Conservation (phyloP, 2,888 invertebrate genomes). For the Polymixis flavicincta region DNA sequence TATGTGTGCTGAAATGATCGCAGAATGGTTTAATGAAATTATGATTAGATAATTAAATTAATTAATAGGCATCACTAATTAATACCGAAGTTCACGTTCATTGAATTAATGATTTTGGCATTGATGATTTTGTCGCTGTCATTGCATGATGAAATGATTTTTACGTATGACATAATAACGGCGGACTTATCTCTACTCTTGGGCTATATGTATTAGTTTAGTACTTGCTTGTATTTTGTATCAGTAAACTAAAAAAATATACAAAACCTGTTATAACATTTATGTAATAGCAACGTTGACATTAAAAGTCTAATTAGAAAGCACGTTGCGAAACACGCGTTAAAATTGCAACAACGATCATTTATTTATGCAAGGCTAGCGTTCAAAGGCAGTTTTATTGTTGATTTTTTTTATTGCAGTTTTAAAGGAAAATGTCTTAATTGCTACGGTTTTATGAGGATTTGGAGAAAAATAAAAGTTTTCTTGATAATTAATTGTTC, state of each 20-base stretch:
- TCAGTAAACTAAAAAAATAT: background rate
- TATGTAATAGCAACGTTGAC: conserved; percentile 16
- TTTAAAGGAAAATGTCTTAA: background rate
- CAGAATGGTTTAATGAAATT: too few species aligned
- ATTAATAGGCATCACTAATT: too few species aligned
- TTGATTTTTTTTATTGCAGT: conserved; percentile 17
- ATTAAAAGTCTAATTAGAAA: conserved; percentile 42
- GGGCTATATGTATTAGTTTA: too few species aligned
- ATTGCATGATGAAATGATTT: too few species aligned
- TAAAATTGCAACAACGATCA: conserved; percentile 36
- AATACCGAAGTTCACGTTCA: too few species aligned
- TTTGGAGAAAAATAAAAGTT: background rate
- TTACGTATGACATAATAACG: too few species aligned
- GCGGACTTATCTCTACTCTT: too few species aligned
- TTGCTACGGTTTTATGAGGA: background rate
- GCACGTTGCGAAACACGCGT: conserved; percentile 42
- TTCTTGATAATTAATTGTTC: too few species aligned
- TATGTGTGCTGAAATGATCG: too few species aligned
- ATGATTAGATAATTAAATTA: too few species aligned
- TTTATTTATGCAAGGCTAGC: conserved; percentile 39
- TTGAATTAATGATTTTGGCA: too few species aligned
- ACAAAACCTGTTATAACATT: background rate
- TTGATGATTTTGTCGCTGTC: too few species aligned
- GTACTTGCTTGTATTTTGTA: background rate
- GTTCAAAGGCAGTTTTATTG: conserved; percentile 15